Base-by-base conservation (phyloP, 2,113 vertebrate genomes). In the Melanerpes formicivorus region DNA sequence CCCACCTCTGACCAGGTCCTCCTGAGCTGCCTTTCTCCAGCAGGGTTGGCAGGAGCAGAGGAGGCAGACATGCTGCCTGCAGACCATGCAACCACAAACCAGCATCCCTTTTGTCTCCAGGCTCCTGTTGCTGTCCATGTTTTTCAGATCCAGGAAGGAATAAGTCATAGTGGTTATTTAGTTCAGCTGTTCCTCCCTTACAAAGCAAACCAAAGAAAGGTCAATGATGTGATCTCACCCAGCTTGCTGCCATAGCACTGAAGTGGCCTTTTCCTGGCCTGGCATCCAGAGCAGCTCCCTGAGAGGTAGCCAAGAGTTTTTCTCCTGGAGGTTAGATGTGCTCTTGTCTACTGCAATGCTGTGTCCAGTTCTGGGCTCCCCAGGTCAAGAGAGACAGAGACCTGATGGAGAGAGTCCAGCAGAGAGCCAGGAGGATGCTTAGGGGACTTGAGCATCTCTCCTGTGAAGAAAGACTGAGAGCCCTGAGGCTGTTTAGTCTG, bases 251-350 rank as follows among this genome's bases (percentile, higher is more conserved):
- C 80, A 78, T 56, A 52, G 85, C 5, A 6, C 64, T 87, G 37
- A 80, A 95, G 74, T 5, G 3, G 40, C 26, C 34, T 37, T 77
- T 67, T 22, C 82, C 80, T 40, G 55, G 32, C 67, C 87, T 42
- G 4, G 15, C 55, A 56, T 22, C 40, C 37, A 85, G 59, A 95
- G 70, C 62, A 92, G n/a, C 60, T 87, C 91, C 80, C 37, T 80
- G 76, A 80, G 52, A 85, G 75, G 85, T 92, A 92, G 42, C 67
- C 55, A 55, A 37, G 90, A 80, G 22, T 21, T 64, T 85, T 86
- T 91, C 89, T 92, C 75, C 67, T 55, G 60, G 74, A 93, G 87
- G 67, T 95, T 93, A 93, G 42, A 84, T 50, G 54, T 87, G 62
- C 27, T 91, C 84, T 79, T 92, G 84, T 89, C 91, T 56, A 27